Percentiles rank a stretch among this genome's conserved stretches.
Conservation (phyloP, 1,140 invertebrate species). For the Akabosia matsudoensis region DNA sequence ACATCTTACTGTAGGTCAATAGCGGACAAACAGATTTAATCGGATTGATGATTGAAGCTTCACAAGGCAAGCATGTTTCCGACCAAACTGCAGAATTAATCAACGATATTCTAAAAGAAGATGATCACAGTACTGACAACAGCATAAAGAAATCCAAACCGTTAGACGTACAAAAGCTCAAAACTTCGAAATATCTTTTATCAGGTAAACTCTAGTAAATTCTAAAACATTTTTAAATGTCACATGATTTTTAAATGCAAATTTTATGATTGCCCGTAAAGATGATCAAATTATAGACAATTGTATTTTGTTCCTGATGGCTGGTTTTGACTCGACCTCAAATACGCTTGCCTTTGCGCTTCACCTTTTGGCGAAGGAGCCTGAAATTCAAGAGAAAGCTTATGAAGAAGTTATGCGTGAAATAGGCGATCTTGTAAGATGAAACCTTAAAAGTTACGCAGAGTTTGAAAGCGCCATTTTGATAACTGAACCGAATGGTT, state of each 20-base stretch:
- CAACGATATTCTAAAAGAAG: slow-evolving; percentile 41
- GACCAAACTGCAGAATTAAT: slow-evolving; percentile 30
- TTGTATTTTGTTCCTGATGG: slow-evolving; percentile 44
- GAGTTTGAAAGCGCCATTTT: too few relatives aligned
- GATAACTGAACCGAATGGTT: too few relatives aligned
- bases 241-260: background rate
- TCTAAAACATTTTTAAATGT: background rate
- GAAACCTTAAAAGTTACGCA: slow-evolving; percentile 12
- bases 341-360: slow-evolving; percentile 45
- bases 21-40: slow-evolving; percentile 35
- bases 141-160: background rate
- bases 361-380: slow-evolving; percentile 41
- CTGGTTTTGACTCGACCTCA: slow-evolving; percentile 44
- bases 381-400: slow-evolving; percentile 45
- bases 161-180: background rate
- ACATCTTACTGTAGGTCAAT: background rate
- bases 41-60: slow-evolving; percentile 44
- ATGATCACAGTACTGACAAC: slow-evolving; percentile 26
- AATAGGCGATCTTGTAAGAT: slow-evolving; percentile 42
- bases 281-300: slow-evolving; percentile 44
- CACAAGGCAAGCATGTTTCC: slow-evolving; percentile 31
- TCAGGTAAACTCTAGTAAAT: slow-evolving; percentile 28
- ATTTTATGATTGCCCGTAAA: slow-evolving; percentile 9
- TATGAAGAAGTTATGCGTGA: slow-evolving; percentile 44
- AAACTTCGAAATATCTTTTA: slow-evolving; percentile 32